Evolutionary conservation across 2,888 invertebrate genomes (phyloP).

Genomic region (Zaprionus lineosus): DNA sequence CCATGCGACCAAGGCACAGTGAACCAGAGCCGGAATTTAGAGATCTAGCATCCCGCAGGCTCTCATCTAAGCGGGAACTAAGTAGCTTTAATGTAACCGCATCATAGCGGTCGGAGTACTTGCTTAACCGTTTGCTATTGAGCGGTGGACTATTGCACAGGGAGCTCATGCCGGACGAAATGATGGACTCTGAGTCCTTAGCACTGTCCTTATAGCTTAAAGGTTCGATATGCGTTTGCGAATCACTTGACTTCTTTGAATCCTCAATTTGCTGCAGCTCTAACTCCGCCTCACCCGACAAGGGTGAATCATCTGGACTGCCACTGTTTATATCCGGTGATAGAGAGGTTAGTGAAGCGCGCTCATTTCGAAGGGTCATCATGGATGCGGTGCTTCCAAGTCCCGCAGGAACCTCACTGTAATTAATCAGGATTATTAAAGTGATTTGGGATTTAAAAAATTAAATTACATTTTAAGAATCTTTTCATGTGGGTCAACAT

Average conservation of each 20-base stretch:
- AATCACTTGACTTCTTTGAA: constrained; percentile 6
- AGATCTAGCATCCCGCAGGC: constrained; percentile 74
- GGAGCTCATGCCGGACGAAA: constrained; percentile 82
- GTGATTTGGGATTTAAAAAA: neutral
- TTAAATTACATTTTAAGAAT: constrained; percentile 69
- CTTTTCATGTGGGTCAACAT: constrained; percentile 43
- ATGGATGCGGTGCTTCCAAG: constrained; percentile 78
- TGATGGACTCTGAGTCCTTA: constrained; percentile 79
- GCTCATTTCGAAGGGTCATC: constrained; percentile 78
- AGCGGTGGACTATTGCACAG: constrained; percentile 79
- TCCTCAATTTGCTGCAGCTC: constrained; percentile 25
- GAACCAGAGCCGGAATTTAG: constrained; percentile 73
- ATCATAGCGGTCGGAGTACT: constrained; percentile 80
- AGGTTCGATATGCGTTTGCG: constrained; percentile 32
- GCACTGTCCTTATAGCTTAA: constrained; percentile 75
- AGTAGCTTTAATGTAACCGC: constrained; percentile 76
- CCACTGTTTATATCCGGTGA: constrained; percentile 38
- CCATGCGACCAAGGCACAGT: constrained; percentile 64
- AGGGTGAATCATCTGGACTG: constrained; percentile 61
- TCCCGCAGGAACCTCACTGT: constrained; percentile 70
- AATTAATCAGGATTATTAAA: no score
- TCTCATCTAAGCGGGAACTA: constrained; percentile 73
- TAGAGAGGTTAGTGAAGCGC: constrained; percentile 52
- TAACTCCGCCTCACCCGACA: constrained; percentile 53
- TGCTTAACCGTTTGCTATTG: constrained; percentile 74